Conservation (phyloP, 2,888 invertebrate species). For the Tetrapedia diversipes region DNA sequence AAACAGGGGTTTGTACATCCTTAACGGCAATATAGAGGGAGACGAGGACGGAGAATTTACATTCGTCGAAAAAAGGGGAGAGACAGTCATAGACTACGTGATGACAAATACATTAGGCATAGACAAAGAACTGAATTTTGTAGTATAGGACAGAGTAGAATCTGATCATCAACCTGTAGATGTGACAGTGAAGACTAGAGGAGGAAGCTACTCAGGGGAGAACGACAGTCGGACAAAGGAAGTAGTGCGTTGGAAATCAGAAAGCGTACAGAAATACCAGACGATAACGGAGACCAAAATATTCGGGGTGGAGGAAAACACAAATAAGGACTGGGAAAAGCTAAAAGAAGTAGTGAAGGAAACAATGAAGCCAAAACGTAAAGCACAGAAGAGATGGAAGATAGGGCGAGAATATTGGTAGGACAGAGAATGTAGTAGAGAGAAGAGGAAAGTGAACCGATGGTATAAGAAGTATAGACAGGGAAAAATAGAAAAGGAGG, state of each 20-base stretch:
- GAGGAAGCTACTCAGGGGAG: background rate
- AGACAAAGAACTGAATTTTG: background rate
- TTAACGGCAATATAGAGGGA: constrained; percentile 10
- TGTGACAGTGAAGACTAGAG: background rate
- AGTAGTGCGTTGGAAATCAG: too few relatives aligned
- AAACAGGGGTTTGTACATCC: too few relatives aligned
- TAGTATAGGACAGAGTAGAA: background rate
- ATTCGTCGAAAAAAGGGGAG: background rate
- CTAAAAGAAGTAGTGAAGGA: background rate
- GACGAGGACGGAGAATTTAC: constrained; percentile 2
- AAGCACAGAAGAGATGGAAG: background rate
- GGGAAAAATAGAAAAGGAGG: background rate
- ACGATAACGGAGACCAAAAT: background rate
- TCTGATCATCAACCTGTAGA: too few relatives aligned
- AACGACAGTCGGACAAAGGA: background rate
- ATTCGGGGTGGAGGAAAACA: background rate
- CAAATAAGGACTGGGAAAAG: too few relatives aligned
- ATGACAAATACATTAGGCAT: constrained; percentile 1
- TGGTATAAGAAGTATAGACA: background rate
- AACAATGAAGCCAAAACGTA: background rate
- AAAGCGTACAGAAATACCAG: background rate
- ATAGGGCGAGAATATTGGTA: constrained; percentile 6
- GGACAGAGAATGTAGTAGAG: constrained; percentile 1
- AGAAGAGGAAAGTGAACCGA: constrained; percentile 2
- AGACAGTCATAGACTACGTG: too few relatives aligned